Evolutionary conservation across 2,888 invertebrate genomes (phyloP), one percentile per base, ranked within the genome.

Genomic region (Beris chalybata): DNA sequence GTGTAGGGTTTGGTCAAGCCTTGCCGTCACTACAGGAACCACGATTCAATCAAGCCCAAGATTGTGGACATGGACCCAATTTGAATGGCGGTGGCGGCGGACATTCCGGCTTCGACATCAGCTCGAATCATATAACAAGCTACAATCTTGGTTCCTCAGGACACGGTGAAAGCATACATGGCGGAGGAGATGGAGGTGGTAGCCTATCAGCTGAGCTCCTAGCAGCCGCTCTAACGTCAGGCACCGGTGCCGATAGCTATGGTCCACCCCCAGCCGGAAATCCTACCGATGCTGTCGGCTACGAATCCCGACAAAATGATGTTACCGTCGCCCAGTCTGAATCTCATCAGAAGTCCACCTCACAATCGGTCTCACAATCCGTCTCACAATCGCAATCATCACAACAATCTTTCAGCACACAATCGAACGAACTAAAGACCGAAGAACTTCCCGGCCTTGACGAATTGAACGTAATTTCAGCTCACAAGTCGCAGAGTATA

Each of bases 61-160:
- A 80, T 52, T 80, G 80, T 56, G 78, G 79, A 0, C 79, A 80
- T 59, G 80, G 80, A 7, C 79, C 79, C 11, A 79, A 79, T 68
- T 70, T 79, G 44, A 73, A 77, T 48, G 75, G 75, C 61, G 76
- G 73, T 65, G 38, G 55, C 22, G 15, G 74, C 6, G 67, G 67
- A 7, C 56, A 45, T 13, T 47, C 52, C 22, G 69, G 72, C 9
- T 72, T 72, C 15, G 74, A 75, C 13, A 72, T 72, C 4, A 70
- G 67, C 67, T 65, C 71, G 1, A 72, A 72, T 29, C 54, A 73
- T 70, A 44, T 70, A 69, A 59, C 67, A n/a, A 50, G 54, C 47
- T 65, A 65, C 56, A 48, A 65, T 48, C 47, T 56, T 31, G 30
- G 9, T 3, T 22, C 54, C 6, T 31, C 54, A 11, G 64, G 64